Evolutionary conservation across 2,888 invertebrate genomes (phyloP), one percentile per base, ranked within the genome.

Genomic region (Belgica antarctica): DNA sequence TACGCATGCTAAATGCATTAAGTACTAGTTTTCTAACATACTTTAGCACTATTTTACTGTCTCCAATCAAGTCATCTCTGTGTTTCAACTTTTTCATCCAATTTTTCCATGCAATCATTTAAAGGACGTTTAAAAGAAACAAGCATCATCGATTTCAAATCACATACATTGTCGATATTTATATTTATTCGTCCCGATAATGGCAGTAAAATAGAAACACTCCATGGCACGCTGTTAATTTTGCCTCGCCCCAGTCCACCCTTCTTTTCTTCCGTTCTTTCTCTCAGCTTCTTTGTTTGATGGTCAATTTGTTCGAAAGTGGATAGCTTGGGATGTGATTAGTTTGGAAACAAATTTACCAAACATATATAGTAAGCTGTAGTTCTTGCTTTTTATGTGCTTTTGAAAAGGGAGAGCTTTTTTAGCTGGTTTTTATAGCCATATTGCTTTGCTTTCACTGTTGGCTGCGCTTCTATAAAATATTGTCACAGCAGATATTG

Each of bases 171-270:
- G 24, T 41, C n/a, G 25, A 63, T 63, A 63, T 63, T 62, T 62
- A 62, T 62, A 62, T 62, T 63, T 63, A 63, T 63, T 41, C 63
- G 34, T 62, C 31, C 31, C 31, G 41, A 63, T 63, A 63, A 63
- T 63, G 41, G 41, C 41, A 19, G 7, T 52, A 24, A 52, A 22
- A 52, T 22, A 22, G 52, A 52, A 52, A 52, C 15, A 52, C 24
- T 41, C 41, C 3, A 41, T 41, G 41, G 41, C 41, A 12, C 15
- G 41, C 41, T n/a, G 41, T 41, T 41, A 4, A 41, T 31, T 31
- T 31, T 10, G 5, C 31, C 31, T 31, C n/a, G n/a, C n/a, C n/a
- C n/a, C n/a, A n/a, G n/a, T 31, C 31, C 31, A 31, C 31, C 10
- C 41, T 41, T 41, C 41, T 41, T 15, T 12, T 7, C 41, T 41